Conservation (phyloP, 2,797 vertebrate genomes). For the Philypnodon macrostomus region DNA sequence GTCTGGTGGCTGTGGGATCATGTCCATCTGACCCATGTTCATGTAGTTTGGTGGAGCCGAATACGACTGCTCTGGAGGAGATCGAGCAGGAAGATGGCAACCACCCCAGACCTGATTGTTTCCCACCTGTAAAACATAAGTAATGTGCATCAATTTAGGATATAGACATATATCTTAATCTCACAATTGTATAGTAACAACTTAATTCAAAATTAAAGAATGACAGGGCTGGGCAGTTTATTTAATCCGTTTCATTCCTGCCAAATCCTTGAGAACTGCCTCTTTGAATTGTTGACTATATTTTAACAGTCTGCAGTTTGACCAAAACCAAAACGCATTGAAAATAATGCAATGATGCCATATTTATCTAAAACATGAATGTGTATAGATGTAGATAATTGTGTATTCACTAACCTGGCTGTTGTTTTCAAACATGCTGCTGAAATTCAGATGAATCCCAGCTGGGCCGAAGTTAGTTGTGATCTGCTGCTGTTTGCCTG, state of each 20-base stretch:
- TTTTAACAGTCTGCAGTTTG: too few relatives aligned
- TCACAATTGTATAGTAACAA: too few relatives aligned
- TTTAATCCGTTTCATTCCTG: too few relatives aligned
- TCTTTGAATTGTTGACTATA: too few relatives aligned
- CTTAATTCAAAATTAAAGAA: too few relatives aligned
- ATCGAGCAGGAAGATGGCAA: conserved; percentile 87
- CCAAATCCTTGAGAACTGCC: too few relatives aligned
- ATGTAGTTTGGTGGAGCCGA: conserved; percentile 87
- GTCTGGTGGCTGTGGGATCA: conserved; percentile 80
- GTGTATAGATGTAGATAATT: background rate
- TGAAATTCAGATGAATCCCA: conserved; percentile 96
- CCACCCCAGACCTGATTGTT: conserved; percentile 96
- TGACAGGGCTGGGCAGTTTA: too few relatives aligned
- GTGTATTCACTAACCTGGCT: conserved; percentile 57
- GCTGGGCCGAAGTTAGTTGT: conserved; percentile 90
- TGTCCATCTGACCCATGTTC: conserved; percentile 91
- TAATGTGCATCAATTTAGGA: conserved; percentile 5
- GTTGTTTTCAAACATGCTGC: conserved; percentile 94
- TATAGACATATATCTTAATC: too few relatives aligned
- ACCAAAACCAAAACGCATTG: too few relatives aligned
- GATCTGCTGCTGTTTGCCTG: conserved; percentile 85
- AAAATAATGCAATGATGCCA: too few relatives aligned
- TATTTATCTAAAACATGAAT: too few relatives aligned
- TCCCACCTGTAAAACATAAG: conserved; percentile 82
- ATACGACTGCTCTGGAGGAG: conserved; percentile 88